A percentile compares a stretch with the other conserved stretches of the same genome.
phyloP scores from a whole-genome alignment of 2,113 vertebrate genomes.

The Elaphurus davidianus region DNA sequence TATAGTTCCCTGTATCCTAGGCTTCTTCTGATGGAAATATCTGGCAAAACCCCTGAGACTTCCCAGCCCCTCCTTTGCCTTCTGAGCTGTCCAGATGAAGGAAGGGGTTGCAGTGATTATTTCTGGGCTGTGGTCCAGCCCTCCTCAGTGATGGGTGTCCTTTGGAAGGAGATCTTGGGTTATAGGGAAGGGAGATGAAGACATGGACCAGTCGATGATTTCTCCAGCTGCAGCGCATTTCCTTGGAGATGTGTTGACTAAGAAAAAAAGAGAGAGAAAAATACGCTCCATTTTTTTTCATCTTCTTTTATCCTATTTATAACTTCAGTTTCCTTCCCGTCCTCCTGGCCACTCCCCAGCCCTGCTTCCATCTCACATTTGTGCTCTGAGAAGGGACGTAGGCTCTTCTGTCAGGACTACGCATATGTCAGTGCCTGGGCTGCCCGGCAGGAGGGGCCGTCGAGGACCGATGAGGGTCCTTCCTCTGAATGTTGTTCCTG shows the following conservation, averaged over 20 bases:
- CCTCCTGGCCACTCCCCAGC: slow-evolving; percentile 79
- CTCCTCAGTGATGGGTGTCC: slow-evolving; percentile 33
- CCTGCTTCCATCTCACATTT: slow-evolving; percentile 67
- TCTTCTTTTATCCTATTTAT: slow-evolving; percentile 88
- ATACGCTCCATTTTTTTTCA: slow-evolving; percentile 72
- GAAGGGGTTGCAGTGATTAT: slow-evolving; percentile 35
- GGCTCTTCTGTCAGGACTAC: slow-evolving; percentile 73
- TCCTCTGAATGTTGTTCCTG: background rate
- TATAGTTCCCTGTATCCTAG: background rate
- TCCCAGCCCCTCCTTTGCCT: slow-evolving; percentile 20
- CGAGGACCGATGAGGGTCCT: background rate
- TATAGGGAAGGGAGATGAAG: slow-evolving; percentile 68
- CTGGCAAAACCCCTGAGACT: background rate
- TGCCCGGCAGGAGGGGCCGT: slow-evolving; percentile 40
- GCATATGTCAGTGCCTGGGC: slow-evolving; percentile 74
- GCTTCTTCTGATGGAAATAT: slow-evolving; percentile 39
- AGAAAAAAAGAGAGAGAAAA: slow-evolving; percentile 68
- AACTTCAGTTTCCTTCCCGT: slow-evolving; percentile 81
- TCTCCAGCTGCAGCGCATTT: slow-evolving; percentile 83
- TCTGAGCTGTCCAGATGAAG: slow-evolving; percentile 45
- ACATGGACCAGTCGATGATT: slow-evolving; percentile 71
- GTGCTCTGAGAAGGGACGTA: slow-evolving; percentile 78
- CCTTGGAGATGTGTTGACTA: slow-evolving; percentile 64
- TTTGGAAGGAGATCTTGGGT: slow-evolving; percentile 60
- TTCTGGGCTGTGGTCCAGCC: slow-evolving; percentile 79